Base-by-base conservation (phyloP, 2,888 invertebrate species). In the Sympetrum striolatum region DNA sequence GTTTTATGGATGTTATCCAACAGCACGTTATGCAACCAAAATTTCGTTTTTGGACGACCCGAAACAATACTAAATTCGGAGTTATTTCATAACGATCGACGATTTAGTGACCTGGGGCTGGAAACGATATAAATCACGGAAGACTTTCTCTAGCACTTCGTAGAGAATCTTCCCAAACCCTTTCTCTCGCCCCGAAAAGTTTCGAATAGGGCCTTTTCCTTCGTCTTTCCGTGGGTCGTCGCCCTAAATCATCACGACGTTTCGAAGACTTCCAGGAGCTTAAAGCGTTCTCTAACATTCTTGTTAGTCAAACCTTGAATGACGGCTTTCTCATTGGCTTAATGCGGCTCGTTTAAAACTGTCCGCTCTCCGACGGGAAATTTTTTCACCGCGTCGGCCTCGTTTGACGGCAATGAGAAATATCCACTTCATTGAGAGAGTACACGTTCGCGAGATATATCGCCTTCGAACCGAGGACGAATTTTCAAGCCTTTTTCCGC, bases 261-360 rank as follows among this genome's bases (percentile, higher is more conserved):
- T 31, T 25, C 73, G 73, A 73, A 73, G 73, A 31, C 73, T 73
- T 25, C 73, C 73, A 73, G 73, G 31, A 73, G 73, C 25, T 31
- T 53, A 31, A 31, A 14, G 48, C 37, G 60, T 86, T 86, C 86
- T 37, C 35, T 86, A 58, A 86, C 86, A 58, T 86, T 81, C 86
- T 35, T 86, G 31, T 86, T 31, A 37, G 60, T 37, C 60, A 37
- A 64, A 58, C 82, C 82, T 82, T 82, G 86, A 60, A 48, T 37
- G 37, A 60, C 58, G 86, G 86, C 60, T 60, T 86, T 60, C 37
- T 64, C 37, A 86, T 86, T 86, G 86, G 60, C 86, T 86, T 37
- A 37, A 48, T 18, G 86, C 86, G 60, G 37, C 60, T 37, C 37
- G 53, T 60, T 86, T 86, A 60, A 86, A 37, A 60, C 86, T 35